Conservation (phyloP, 2,888 invertebrate genomes). For the Chloroclysta siterata region DNA sequence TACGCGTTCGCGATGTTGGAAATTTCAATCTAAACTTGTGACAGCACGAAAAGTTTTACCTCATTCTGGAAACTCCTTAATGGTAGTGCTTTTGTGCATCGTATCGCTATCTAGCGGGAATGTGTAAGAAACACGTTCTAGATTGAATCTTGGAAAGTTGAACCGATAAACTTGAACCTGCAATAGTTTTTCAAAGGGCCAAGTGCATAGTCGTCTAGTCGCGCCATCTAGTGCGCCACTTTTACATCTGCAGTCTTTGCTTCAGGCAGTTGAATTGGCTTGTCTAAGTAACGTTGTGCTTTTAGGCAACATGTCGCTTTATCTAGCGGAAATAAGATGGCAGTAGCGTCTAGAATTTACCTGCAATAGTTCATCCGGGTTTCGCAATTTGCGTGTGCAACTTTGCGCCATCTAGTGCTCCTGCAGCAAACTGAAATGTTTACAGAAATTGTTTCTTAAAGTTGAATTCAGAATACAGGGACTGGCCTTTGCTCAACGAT, state of each 20-base stretch:
- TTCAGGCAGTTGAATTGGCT: not conserved
- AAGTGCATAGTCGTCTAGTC: constrained; percentile 1
- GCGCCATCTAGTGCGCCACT: constrained; percentile 1
- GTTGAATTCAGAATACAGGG: too few relatives aligned
- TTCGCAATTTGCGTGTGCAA: too few relatives aligned
- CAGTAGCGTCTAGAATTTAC: not conserved
- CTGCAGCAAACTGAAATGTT: too few relatives aligned
- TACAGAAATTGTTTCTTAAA: too few relatives aligned
- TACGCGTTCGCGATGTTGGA: constrained; percentile 9
- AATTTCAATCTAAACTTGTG: constrained; percentile 15
- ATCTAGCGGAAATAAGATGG: not conserved
- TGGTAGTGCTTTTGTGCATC: constrained; percentile 5
- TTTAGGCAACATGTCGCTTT: not conserved
- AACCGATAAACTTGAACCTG: not conserved
- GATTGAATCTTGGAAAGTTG: not conserved
- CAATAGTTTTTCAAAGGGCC: not conserved
- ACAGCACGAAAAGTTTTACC: constrained; percentile 1
- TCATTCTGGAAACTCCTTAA: constrained; percentile 15
- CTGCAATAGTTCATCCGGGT: not conserved
- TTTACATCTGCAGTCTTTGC: not conserved
- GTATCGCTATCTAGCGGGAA: constrained; percentile 22
- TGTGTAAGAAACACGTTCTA: constrained; percentile 2
- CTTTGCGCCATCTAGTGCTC: too few relatives aligned
- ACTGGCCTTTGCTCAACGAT: too few relatives aligned
- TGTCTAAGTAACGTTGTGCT: not conserved